These are phyloP conservation scores for Idaea dimidiata DNA, from an alignment of 2,888 invertebrate genomes.

Conservation along the genomic window DNA sequence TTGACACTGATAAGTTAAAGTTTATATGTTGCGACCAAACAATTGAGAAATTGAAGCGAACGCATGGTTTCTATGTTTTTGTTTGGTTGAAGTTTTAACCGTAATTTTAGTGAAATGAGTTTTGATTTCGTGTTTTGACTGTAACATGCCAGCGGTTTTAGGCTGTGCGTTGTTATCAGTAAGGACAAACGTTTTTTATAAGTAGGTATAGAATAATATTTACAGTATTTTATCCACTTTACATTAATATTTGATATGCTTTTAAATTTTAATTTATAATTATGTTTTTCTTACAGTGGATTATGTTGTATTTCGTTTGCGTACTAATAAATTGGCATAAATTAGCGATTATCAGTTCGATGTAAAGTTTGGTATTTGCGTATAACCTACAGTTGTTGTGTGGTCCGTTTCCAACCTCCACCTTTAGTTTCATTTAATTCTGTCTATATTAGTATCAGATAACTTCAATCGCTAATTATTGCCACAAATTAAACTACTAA, in stretches of 20 bases:
- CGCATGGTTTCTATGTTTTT: too few relatives aligned
- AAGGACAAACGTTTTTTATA: not conserved
- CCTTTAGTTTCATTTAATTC: not conserved
- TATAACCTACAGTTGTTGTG: too few relatives aligned
- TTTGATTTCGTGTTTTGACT: too few relatives aligned
- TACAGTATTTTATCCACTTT: conserved; percentile 8
- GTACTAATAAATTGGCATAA: not conserved
- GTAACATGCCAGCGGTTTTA: too few relatives aligned
- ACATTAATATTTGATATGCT: conserved; percentile 23
- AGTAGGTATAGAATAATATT: not conserved
- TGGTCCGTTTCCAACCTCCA: not conserved
- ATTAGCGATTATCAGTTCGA: not conserved
- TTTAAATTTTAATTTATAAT: conserved; percentile 13
- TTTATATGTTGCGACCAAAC: too few relatives aligned
- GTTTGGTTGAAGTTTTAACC: too few relatives aligned
- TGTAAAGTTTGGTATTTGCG: too few relatives aligned
- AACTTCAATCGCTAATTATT: not conserved
- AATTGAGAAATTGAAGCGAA: too few relatives aligned
- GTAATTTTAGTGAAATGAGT: too few relatives aligned
- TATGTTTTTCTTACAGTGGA: conserved; percentile 5
- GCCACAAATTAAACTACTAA: not conserved
- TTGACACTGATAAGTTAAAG: too few relatives aligned
- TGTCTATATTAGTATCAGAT: not conserved
- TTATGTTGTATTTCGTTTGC: not conserved
- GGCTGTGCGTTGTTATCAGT: too few relatives aligned